Percentiles rank a stretch among this genome's conserved stretches.
Evolutionary conservation across 2,888 invertebrate species (phyloP).

Genomic region (Sinohyriopsis cumingii): DNA sequence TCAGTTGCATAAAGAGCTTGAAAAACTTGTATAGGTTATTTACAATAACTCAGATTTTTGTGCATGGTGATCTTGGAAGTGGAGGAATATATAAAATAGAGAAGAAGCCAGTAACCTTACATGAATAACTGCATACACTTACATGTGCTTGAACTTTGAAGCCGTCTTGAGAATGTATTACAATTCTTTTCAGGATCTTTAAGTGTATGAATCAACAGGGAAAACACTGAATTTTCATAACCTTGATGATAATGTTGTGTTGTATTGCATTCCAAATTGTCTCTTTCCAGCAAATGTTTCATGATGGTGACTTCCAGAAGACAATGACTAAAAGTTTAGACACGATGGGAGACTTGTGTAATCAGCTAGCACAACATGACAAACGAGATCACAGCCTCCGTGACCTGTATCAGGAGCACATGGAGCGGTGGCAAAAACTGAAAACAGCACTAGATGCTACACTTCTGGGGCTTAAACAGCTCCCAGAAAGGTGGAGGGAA

Average conservation of each 20-base stretch:
- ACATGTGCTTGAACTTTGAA: too few relatives aligned
- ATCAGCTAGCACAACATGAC: constrained; percentile 80
- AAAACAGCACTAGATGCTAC: constrained; percentile 82
- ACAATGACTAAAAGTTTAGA: constrained; percentile 80
- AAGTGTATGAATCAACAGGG: too few relatives aligned
- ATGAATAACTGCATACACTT: too few relatives aligned
- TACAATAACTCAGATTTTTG: too few relatives aligned
- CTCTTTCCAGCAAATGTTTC: constrained; percentile 63
- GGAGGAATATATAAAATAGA: too few relatives aligned
- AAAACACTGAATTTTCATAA: background rate
- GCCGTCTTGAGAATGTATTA: background rate
- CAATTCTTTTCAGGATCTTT: too few relatives aligned
- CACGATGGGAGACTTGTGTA: constrained; percentile 83
- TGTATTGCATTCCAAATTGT: too few relatives aligned
- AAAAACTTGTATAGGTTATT: too few relatives aligned
- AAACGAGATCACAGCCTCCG: constrained; percentile 80
- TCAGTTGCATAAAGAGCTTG: too few relatives aligned
- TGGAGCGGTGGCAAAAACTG: constrained; percentile 84
- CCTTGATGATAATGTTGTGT: too few relatives aligned
- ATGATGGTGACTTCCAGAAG: constrained; percentile 59
- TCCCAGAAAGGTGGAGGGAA: constrained; percentile 92
- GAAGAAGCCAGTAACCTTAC: too few relatives aligned
- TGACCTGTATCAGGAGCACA: constrained; percentile 80
- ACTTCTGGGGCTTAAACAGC: constrained; percentile 83
- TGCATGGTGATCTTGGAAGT: too few relatives aligned